Conservation (phyloP, 2,888 invertebrate species). For the Falcaria lacertinaria region DNA sequence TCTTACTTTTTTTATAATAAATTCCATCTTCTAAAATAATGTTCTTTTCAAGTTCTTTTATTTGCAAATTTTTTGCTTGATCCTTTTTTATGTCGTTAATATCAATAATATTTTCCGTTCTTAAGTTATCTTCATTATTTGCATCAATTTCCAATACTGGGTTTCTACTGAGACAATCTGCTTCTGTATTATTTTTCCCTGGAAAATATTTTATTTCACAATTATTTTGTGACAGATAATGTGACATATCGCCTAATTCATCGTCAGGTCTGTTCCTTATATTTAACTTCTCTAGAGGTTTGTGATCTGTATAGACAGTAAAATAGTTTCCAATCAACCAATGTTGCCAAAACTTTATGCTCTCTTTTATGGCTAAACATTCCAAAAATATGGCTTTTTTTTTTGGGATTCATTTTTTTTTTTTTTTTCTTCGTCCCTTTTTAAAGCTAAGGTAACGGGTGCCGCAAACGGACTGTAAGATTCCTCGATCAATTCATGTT, state of each 20-base stretch:
- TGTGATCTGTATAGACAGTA: conserved; percentile 19
- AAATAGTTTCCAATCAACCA: conserved; percentile 18
- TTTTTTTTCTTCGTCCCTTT: conserved; percentile 21
- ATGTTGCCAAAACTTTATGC: conserved; percentile 19
- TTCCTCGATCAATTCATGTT: conserved; percentile 13
- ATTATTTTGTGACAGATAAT: conserved; percentile 28
- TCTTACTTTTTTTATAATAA: conserved; percentile 11
- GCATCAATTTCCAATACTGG: conserved; percentile 5
- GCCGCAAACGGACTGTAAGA: conserved; percentile 23
- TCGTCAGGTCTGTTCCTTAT: conserved; percentile 23
- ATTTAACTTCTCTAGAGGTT: conserved; percentile 20
- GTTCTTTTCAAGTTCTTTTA: conserved; percentile 10
- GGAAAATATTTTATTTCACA: conserved; percentile 23
- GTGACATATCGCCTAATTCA: conserved; percentile 22
- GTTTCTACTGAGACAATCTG: too few relatives aligned
- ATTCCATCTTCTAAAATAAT: conserved; percentile 9
- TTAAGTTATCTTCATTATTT: conserved; percentile 17
- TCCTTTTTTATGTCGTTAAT: conserved; percentile 18
- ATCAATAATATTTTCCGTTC: conserved; percentile 19
- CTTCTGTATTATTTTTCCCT: conserved; percentile 5
- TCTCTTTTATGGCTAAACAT: conserved; percentile 20
- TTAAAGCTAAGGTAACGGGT: conserved; percentile 19
- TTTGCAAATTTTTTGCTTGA: conserved; percentile 11
- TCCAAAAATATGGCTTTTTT: conserved; percentile 20
- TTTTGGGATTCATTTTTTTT: conserved; percentile 7